A percentile compares a stretch with the other conserved stretches of the same genome.
Evolutionary conservation across 2,113 vertebrate species (phyloP).

Genomic region (Aramus guarauna): DNA sequence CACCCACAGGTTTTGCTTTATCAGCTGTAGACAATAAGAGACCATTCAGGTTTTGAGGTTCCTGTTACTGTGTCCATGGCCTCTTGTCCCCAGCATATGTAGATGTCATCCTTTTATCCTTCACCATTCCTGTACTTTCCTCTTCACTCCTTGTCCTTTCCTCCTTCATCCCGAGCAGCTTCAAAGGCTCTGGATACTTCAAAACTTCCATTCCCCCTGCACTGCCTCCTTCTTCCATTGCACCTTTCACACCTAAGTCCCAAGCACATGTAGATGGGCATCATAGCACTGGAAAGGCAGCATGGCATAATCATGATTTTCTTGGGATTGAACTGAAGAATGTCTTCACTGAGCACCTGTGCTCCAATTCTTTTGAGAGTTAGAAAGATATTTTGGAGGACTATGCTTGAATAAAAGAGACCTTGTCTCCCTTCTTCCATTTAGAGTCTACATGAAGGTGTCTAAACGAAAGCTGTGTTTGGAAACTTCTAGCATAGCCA

Average conservation of each 20-base stretch:
- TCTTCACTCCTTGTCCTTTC: background rate
- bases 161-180: background rate
- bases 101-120: background rate
- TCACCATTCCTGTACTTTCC: background rate
- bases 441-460: background rate
- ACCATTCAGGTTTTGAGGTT: background rate
- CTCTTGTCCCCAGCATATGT: background rate
- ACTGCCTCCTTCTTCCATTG: background rate
- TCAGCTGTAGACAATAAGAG: background rate
- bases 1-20: background rate
- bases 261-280: background rate
- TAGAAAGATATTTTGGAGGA: background rate
- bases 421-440: background rate
- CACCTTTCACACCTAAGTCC: background rate
- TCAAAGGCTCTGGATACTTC: background rate
- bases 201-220: background rate
- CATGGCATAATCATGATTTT: rapidly evolving
- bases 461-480: background rate
- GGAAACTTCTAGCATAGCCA: background rate
- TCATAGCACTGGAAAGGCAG: background rate
- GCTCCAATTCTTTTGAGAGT: background rate
- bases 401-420: background rate
- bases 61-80: background rate
- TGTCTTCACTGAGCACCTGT: background rate
- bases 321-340: background rate